These are phyloP conservation scores for Sciurus niger DNA, from an alignment of 2,113 vertebrate species.

Conservation along the genomic window DNA sequence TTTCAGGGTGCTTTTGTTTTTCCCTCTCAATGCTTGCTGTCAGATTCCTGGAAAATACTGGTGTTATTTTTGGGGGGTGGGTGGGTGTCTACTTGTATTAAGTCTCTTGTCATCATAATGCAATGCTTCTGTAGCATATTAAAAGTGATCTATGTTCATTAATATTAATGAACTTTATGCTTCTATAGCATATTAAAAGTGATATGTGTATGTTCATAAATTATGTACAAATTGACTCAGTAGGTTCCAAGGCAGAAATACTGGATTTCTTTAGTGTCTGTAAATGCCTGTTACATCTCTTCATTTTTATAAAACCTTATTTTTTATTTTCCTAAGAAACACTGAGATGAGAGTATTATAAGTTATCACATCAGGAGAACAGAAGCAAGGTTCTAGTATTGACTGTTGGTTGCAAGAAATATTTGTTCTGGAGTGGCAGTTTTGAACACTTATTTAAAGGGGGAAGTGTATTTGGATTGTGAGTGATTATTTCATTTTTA, in stretches of 20 bases:
- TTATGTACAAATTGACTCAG: background rate
- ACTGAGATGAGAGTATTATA: background rate
- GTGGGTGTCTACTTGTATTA: background rate
- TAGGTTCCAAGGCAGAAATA: background rate
- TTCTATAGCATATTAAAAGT: background rate
- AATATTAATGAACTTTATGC: background rate
- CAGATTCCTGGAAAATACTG: background rate
- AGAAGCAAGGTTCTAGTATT: background rate
- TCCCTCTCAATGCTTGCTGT: background rate
- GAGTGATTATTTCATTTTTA: background rate
- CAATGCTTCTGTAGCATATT: background rate
- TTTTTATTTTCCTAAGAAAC: background rate
- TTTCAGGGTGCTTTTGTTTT: background rate
- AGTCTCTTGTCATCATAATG: background rate
- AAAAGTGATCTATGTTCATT: background rate
- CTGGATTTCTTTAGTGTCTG: background rate
- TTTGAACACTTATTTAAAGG: conserved; percentile 22
- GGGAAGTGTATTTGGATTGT: background rate
- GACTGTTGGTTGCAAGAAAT: background rate
- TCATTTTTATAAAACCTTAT: background rate
- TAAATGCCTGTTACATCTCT: background rate
- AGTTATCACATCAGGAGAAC: background rate
- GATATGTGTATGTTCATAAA: background rate
- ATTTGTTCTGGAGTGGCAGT: background rate
- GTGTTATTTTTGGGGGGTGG: background rate